These are phyloP conservation scores for Phyllopteryx taeniolatus DNA, from an alignment of 2,113 vertebrate genomes.

Conservation along the genomic window DNA sequence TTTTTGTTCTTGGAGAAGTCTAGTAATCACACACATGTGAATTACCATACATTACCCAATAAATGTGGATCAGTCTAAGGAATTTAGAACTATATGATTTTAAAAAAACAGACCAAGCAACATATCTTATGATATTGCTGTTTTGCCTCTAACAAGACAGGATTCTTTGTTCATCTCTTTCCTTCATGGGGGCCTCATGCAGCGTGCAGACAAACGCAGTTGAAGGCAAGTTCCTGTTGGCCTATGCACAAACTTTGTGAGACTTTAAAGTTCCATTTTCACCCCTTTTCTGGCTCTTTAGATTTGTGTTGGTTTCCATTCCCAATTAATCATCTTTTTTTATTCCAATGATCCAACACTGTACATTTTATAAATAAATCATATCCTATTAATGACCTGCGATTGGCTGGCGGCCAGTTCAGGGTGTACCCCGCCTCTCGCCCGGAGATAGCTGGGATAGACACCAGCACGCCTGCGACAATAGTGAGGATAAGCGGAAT, in stretches of 20 bases:
- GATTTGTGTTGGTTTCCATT: not conserved
- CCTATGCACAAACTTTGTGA: constrained; percentile 2
- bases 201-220: constrained; percentile 26
- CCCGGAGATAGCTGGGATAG: no score
- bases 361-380: not conserved
- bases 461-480: no score
- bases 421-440: no score
- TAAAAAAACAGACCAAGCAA: not conserved
- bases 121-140: constrained; percentile 17
- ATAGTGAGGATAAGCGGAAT: no score
- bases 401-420: no score
- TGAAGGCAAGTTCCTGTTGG: constrained; percentile 10
- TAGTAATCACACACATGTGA: constrained; percentile 25
- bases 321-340: not conserved
- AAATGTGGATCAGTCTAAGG: constrained; percentile 2
- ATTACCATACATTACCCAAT: constrained; percentile 25
- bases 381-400: not conserved
- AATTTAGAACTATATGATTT: constrained; percentile 6
- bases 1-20: constrained; percentile 39
- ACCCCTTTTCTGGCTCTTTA: not conserved
- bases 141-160: constrained; percentile 9
- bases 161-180: constrained; percentile 49
- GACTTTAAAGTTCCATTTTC: not conserved
- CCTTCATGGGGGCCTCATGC: constrained; percentile 34
- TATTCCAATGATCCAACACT: not conserved